Percentiles rank a stretch among this genome's conserved stretches.
phyloP scores from a whole-genome alignment of 2,113 vertebrate species.

The Nycticorax nycticorax region DNA sequence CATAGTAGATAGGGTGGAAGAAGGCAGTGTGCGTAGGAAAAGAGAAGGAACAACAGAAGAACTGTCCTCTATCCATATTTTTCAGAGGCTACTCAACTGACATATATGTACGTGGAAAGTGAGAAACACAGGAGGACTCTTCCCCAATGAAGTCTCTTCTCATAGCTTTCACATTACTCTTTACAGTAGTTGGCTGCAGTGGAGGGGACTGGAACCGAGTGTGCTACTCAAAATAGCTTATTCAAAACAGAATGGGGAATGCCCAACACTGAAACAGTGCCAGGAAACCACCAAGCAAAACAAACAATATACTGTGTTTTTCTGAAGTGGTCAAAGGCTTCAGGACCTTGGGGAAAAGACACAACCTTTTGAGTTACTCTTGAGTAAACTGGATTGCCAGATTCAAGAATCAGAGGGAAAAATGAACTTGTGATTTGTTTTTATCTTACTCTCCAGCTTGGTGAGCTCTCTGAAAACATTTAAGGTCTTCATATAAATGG shows the following conservation, averaged over 20 bases:
- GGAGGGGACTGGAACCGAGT: neutral
- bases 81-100: neutral
- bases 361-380: neutral
- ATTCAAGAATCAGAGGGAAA: neutral
- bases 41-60: neutral
- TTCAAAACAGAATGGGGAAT: constrained; percentile 50
- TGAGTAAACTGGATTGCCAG: neutral
- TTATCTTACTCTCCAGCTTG: neutral
- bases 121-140: neutral
- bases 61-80: neutral
- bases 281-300: constrained; percentile 58
- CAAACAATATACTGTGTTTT: neutral
- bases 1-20: neutral
- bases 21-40: neutral
- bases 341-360: neutral
- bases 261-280: constrained; percentile 33
- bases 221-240: constrained; percentile 26
- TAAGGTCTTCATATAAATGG: neutral
- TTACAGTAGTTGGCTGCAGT: neutral
- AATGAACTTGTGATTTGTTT: neutral
- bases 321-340: constrained; percentile 5
- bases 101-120: neutral
- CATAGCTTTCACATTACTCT: neutral
- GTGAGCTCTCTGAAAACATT: neutral
- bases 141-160: neutral